Evolutionary conservation across 2,888 invertebrate species (phyloP).

Genomic region (Aelia acuminata): DNA sequence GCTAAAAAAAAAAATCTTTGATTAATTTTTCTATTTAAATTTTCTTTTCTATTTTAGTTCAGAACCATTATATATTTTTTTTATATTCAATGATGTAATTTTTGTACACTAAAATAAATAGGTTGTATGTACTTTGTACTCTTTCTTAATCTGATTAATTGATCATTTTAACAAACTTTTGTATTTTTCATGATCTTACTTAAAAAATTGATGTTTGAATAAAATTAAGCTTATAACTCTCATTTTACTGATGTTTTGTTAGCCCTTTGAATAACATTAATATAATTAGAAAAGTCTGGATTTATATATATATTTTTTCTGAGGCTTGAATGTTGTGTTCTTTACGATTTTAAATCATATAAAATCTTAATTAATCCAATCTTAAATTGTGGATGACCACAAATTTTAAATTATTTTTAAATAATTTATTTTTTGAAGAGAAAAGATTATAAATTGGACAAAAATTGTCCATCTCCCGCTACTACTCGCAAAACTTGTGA

Average conservation of each 20-base stretch:
- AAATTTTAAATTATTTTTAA: too few relatives aligned
- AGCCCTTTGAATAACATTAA: background rate
- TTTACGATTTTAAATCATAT: too few relatives aligned
- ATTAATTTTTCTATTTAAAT: conserved; percentile 31
- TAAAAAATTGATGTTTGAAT: background rate
- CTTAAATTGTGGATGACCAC: too few relatives aligned
- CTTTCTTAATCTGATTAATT: conserved; percentile 1
- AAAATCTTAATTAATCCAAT: too few relatives aligned
- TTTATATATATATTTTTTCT: too few relatives aligned
- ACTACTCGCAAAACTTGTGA: too few relatives aligned
- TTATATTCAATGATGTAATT: conserved; percentile 24
- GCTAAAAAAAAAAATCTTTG: background rate
- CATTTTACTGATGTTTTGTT: background rate
- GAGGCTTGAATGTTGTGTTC: too few relatives aligned
- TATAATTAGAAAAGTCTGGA: too few relatives aligned
- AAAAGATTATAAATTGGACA: too few relatives aligned
- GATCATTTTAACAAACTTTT: background rate
- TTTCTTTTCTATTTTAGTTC: background rate
- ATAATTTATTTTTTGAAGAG: too few relatives aligned
- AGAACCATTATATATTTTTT: conserved; percentile 16
- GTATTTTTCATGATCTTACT: background rate
- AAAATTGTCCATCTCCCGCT: too few relatives aligned
- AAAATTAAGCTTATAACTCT: background rate
- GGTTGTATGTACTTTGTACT: conserved; percentile 1
- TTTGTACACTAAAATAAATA: conserved; percentile 21